Conservation (phyloP, 1,140 invertebrate species). For the Tenebrio molitor region DNA sequence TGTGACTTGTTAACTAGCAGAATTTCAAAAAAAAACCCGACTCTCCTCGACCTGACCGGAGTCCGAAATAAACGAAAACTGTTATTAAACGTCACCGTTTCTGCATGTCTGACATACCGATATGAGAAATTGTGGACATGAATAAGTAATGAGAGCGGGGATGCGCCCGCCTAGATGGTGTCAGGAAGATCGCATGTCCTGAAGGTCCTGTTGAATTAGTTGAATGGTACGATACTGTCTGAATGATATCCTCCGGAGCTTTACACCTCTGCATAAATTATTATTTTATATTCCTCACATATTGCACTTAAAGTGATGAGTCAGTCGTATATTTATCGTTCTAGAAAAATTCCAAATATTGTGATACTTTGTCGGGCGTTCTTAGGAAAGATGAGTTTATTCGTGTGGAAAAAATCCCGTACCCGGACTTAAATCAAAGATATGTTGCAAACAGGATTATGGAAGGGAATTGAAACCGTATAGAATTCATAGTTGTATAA, state of each 20-base stretch:
- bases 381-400: slow-evolving; percentile 2
- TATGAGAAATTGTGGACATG: slow-evolving; percentile 39
- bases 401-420: slow-evolving; percentile 12
- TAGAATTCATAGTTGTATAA: slow-evolving; percentile 37
- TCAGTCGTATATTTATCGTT: not conserved
- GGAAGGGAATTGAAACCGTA: slow-evolving; percentile 38
- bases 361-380: slow-evolving; percentile 17
- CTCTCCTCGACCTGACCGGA: too few relatives aligned
- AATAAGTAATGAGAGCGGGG: slow-evolving; percentile 28
- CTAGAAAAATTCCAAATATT: not conserved
- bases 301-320: slow-evolving; percentile 18
- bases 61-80: too few relatives aligned
- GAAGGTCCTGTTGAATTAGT: slow-evolving; percentile 45
- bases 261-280: slow-evolving; percentile 40
- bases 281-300: slow-evolving; percentile 38
- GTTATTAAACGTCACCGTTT: too few relatives aligned
- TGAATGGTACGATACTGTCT: slow-evolving; percentile 40
- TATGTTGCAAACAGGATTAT: slow-evolving; percentile 45
- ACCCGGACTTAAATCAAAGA: slow-evolving; percentile 37
- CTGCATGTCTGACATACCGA: slow-evolving; percentile 35
- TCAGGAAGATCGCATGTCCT: slow-evolving; percentile 43
- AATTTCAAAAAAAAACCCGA: not conserved
- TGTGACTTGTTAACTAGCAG: not conserved
- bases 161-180: slow-evolving; percentile 19
- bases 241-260: slow-evolving; percentile 22